Percentiles rank a stretch among this genome's conserved stretches.
Conservation (phyloP, 2,888 invertebrate species). For the Nebria salina region DNA sequence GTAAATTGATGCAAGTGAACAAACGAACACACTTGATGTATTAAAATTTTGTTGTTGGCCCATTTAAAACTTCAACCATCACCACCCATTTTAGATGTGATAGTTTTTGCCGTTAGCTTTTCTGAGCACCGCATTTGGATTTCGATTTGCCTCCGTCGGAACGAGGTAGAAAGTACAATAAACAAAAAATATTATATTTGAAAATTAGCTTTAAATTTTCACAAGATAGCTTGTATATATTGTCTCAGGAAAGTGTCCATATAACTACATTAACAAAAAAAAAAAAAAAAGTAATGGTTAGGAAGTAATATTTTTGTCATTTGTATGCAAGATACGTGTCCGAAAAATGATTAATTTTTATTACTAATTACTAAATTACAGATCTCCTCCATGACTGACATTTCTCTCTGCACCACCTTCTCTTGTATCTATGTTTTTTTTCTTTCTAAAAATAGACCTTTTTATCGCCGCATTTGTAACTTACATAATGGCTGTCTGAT, state of each 20-base stretch:
- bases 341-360: conserved; percentile 18
- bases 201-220: conserved; percentile 56
- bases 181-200: conserved; percentile 49
- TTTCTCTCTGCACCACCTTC: conserved; percentile 20
- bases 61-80: conserved; percentile 12
- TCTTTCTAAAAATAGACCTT: too few species aligned
- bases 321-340: conserved; percentile 40
- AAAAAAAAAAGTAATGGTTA: conserved; percentile 43
- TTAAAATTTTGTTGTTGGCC: background rate
- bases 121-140: conserved; percentile 55
- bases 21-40: background rate
- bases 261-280: conserved; percentile 36
- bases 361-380: conserved; percentile 20
- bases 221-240: conserved; percentile 54
- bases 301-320: conserved; percentile 48
- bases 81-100: conserved; percentile 51
- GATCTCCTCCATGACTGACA: conserved; percentile 32
- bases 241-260: conserved; percentile 54
- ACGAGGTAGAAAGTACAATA: conserved; percentile 58
- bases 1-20: background rate
- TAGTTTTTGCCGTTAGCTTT: conserved; percentile 54
- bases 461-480: background rate
- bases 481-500: background rate
- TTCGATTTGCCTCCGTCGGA: conserved; percentile 51
- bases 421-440: background rate